Evolutionary conservation across 2,113 vertebrate species (phyloP), one percentile per base, ranked within the genome.

Genomic region (Acrocephalus arundinaceus): DNA sequence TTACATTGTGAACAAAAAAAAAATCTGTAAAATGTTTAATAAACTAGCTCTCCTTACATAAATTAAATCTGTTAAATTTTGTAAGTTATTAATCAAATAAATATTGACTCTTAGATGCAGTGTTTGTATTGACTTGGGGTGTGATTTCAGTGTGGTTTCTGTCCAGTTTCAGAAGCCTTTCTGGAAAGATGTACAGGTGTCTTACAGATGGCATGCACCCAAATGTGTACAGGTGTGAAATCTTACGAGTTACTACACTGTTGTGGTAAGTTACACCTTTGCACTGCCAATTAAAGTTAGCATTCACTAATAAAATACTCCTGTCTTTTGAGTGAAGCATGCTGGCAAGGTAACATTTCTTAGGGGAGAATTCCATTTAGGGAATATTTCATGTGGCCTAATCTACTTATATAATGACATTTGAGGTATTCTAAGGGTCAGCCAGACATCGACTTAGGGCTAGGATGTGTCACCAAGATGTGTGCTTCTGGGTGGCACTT

Each of bases 11-110:
- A 98, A 98, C 97, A 97, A 98, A 97, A 98, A 96, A 97, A 63
- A 97, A 89, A 95, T 94, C 97, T 98, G 98, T 98, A 98, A 98
- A 98, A 97, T 98, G 97, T 98, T 98, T 98, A 98, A 98, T 98
- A 98, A 98, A 98, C 95, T 98, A 98, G 98, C 96, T 97, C 97
- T 98, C 98, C 98, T 98, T 98, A 98, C 96, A 97, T 98, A 98
- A 98, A 98, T 98, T 98, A 98, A 98, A 98, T 97, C 96, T 98
- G 98, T 98, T 96, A 97, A 96, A 97, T 98, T 98, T 98, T 98
- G 97, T 98, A 98, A 98, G 97, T 98, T 98, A 98, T 98, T 98
- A 98, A 98, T 98, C 98, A 97, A 98, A 98, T 98, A 98, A 98
- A 98, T 98, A 98, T 98, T 98, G 97, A 98, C 97, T 98, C 97